phyloP scores from a whole-genome alignment of 2,797 vertebrate genomes.

The Hirundo rustica region DNA sequence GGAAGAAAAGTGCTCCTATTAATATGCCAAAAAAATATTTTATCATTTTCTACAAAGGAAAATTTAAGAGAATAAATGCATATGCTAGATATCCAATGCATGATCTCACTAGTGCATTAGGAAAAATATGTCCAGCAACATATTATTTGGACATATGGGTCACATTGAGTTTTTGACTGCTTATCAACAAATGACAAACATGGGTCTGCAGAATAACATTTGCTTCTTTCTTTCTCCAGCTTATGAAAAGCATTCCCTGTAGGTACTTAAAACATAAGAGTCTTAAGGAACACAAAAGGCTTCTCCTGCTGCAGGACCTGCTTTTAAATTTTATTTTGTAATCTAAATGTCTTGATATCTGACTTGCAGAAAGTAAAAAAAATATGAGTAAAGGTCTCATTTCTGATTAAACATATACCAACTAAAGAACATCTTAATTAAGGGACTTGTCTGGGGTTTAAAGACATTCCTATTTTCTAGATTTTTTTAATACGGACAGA shows the following conservation, averaged over 20 bases:
- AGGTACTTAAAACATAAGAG: neutral
- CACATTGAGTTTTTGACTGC: neutral
- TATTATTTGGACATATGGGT: neutral
- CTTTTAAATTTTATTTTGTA: neutral
- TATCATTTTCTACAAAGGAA: neutral
- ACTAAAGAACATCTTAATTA: neutral
- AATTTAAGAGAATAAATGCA: neutral
- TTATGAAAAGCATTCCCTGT: neutral
- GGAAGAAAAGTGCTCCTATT: neutral
- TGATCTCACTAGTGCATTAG: neutral
- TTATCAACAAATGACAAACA: conserved; percentile 16
- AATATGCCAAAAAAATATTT: neutral
- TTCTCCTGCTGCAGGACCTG: neutral
- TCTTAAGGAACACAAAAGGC: neutral
- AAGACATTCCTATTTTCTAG: neutral
- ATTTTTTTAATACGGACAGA: neutral
- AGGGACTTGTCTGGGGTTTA: neutral
- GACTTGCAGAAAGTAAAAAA: neutral
- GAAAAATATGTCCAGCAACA: neutral
- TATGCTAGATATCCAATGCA: neutral
- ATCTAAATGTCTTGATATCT: neutral
- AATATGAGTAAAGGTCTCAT: neutral
- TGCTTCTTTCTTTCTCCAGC: neutral
- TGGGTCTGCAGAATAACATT: neutral
- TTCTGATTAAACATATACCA: neutral